phyloP scores from a whole-genome alignment of 2,797 vertebrate species.

The Chelon auratus region DNA sequence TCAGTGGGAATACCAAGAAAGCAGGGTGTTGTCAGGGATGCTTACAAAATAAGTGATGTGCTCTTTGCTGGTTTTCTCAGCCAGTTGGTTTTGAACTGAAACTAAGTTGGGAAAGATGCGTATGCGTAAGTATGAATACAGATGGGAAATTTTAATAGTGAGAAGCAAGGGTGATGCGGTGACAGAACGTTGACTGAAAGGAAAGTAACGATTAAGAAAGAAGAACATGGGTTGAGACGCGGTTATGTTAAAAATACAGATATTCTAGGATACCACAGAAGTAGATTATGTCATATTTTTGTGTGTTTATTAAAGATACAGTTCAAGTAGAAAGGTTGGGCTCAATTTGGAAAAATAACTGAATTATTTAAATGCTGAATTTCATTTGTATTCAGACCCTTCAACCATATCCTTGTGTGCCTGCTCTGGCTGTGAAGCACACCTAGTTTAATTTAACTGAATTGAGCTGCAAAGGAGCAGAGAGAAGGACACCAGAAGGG shows the following conservation, averaged over 20 bases:
- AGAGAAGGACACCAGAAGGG: conserved; percentile 23
- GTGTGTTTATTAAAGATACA: conserved; percentile 16
- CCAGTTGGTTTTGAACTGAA: conserved; percentile 15
- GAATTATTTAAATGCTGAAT: conserved; percentile 1
- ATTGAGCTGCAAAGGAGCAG: conserved; percentile 34
- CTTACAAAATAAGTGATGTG: conserved; percentile 14
- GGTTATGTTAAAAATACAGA: conserved; percentile 27
- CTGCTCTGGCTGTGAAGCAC: not conserved
- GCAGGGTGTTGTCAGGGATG: not conserved
- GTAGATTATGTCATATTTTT: conserved; percentile 3
- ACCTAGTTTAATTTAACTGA: conserved; percentile 28
- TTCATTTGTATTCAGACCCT: not conserved
- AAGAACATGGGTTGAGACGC: conserved; percentile 5
- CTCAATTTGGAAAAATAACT: not conserved
- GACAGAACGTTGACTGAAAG: conserved; percentile 30
- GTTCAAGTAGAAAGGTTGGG: no score
- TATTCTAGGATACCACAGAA: conserved; percentile 2
- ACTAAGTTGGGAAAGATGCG: conserved; percentile 7
- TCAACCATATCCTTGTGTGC: not conserved
- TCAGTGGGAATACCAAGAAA: not conserved
- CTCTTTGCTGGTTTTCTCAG: not conserved
- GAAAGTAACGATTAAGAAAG: conserved; percentile 37
- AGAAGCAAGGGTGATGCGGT: conserved; percentile 24
- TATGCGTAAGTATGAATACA: not conserved
- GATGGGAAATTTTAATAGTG: conserved; percentile 17